Evolutionary conservation across 2,113 vertebrate species (phyloP), one percentile per base, ranked within the genome.

Genomic region (Myiozetetes cayanensis): DNA sequence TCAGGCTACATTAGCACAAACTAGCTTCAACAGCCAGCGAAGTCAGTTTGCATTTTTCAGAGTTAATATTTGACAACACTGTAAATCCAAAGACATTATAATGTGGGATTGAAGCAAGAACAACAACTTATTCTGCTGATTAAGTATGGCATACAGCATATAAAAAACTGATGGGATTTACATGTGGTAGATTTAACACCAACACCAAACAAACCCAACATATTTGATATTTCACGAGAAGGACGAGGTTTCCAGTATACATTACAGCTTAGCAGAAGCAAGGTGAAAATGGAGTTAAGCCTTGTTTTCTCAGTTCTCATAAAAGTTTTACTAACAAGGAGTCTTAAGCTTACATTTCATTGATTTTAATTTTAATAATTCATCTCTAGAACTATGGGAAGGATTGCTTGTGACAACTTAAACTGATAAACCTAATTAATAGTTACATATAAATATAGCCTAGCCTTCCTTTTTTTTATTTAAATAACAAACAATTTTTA

Each of bases 31-130:
- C 28, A 89, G 68, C 80, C 92, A 90, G 46, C 31, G 56, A 84
- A 95, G 79, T 80, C 92, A 84, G 72, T 27, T 55, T 90, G 79
- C 68, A 61, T 72, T 94, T 89, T 86, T 75, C 73, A 75, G 84
- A 55, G 72, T 89, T 96, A 92, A 90, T 94, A 68, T 93, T 85
- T 95, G 73, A 94, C 94, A 95, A 94, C 55, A 89, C 39, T 33
- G 65, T 71, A 95, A 92, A 92, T 90, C 61, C 47, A 81, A 88
- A 92, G 44, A 86, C 61, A 71, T 59, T 71, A 77, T 62, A 90
- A 84, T 81, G 59, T 7, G 30, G 68, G 47, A 90, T 7, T 39
- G 68, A 79, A 92, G 68, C 50, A 90, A 71, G 46, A 94, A 16
- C 18, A 93, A 88, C 55, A 94, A 71, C 55, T 84, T 86, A 71